These are phyloP conservation scores for Phalacrocorax aristotelis DNA, from an alignment of 2,113 vertebrate species.

Conservation along the genomic window DNA sequence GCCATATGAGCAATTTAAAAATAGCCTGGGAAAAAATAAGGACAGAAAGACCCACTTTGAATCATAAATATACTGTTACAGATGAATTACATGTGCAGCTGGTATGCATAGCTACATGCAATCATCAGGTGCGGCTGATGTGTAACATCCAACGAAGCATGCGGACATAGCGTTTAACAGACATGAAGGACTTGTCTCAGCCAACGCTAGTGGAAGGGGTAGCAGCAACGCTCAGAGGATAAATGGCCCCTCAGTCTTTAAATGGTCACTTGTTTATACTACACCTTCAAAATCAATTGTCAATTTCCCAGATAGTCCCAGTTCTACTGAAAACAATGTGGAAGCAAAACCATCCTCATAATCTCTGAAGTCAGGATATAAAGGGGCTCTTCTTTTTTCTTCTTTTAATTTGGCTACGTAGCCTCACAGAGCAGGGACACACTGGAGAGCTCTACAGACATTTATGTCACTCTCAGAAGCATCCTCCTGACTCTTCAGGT, in stretches of 20 bases:
- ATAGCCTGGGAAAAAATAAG: neutral
- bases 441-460: neutral
- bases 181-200: neutral
- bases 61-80: neutral
- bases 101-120: neutral
- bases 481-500: neutral
- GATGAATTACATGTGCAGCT: neutral
- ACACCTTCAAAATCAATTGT: neutral
- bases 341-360: neutral
- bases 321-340: neutral
- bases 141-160: neutral
- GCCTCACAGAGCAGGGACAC: neutral
- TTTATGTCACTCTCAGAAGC: neutral
- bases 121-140: neutral
- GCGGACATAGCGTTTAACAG: accelerated
- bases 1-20: neutral
- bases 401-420: neutral
- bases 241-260: neutral
- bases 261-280: neutral
- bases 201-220: neutral
- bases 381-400: neutral
- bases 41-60: neutral
- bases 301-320: neutral
- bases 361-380: neutral
- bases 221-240: neutral